A percentile compares a stretch with the other conserved stretches of the same genome.
These are phyloP conservation scores for Meta bourneti DNA, from an alignment of 2,888 invertebrate genomes.

Conservation along the genomic window DNA sequence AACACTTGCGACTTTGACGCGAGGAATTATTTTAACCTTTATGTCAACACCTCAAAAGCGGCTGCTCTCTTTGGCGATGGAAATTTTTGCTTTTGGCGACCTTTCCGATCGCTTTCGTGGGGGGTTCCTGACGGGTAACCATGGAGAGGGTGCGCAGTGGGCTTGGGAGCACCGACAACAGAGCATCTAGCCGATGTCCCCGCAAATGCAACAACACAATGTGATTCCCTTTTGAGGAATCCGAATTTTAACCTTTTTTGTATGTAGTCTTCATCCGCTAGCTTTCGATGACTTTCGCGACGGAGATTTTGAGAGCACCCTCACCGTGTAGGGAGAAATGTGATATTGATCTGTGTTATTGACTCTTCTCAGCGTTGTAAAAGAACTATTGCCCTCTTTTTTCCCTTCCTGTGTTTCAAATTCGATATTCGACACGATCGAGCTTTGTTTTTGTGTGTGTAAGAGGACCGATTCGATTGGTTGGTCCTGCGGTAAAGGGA, in stretches of 20 bases:
- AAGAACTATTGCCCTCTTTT: no score
- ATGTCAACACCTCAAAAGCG: not conserved
- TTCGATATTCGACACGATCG: constrained; percentile 32
- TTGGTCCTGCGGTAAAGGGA: not conserved
- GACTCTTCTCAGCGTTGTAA: not conserved
- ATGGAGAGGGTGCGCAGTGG: constrained; percentile 71
- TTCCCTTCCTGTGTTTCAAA: not conserved
- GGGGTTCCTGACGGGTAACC: constrained; percentile 57
- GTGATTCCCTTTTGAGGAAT: not conserved
- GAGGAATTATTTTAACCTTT: not conserved
- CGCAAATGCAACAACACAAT: not conserved
- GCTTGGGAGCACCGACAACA: constrained; percentile 67
- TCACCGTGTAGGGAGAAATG: not conserved
- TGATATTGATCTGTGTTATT: not conserved
- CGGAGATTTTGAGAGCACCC: not conserved
- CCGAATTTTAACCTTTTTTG: not conserved
- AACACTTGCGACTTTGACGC: not conserved
- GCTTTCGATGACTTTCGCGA: not conserved
- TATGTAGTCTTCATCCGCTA: not conserved
- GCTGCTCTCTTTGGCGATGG: constrained; percentile 24
- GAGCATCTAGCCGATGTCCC: constrained; percentile 46
- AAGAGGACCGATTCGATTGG: constrained; percentile 6
- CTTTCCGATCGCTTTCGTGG: constrained; percentile 19
- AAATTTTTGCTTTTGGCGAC: constrained; percentile 38
- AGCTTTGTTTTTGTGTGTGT: constrained; percentile 12